Conservation (phyloP, 2,797 vertebrate species). For the Oreonectes daqikongensis region DNA sequence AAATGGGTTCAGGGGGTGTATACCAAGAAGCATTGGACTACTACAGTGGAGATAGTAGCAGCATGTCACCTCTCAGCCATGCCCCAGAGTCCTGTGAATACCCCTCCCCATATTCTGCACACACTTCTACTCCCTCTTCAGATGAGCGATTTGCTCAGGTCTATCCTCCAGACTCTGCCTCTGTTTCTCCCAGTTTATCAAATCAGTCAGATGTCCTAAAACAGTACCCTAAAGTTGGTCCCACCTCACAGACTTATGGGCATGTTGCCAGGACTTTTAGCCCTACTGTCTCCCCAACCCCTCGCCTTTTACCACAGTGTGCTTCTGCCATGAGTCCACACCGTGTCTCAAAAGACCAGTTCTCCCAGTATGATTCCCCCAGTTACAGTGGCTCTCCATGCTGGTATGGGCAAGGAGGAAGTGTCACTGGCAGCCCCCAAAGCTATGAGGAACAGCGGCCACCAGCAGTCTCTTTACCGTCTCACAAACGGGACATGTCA, state of each 20-base stretch:
- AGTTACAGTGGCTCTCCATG: constrained; percentile 94
- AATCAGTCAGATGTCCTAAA: constrained; percentile 88
- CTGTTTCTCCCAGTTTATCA: constrained; percentile 87
- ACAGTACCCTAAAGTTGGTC: constrained; percentile 70
- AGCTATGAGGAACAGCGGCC: constrained; percentile 87
- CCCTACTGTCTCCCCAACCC: constrained; percentile 90
- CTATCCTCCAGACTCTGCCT: constrained; percentile 87
- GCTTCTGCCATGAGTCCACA: constrained; percentile 76
- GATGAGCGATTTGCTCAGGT: constrained; percentile 92
- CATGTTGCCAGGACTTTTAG: constrained; percentile 88
- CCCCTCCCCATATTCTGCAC: constrained; percentile 93
- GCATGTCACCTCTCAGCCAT: constrained; percentile 92
- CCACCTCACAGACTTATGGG: constrained; percentile 83
- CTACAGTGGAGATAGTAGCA: constrained; percentile 97
- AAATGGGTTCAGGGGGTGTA: constrained; percentile 73
- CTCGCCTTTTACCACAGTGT: constrained; percentile 81
- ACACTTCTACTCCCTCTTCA: constrained; percentile 95
- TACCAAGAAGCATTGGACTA: constrained; percentile 97
- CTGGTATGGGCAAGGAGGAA: constrained; percentile 91
- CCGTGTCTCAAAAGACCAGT: constrained; percentile 83
- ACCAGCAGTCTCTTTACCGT: constrained; percentile 65
- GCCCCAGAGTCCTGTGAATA: constrained; percentile 94
- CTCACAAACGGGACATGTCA: constrained; percentile 85
- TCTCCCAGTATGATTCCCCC: constrained; percentile 94
- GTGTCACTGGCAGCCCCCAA: constrained; percentile 81